Conservation (phyloP, 2,113 vertebrate genomes). For the Colinus virginianus region DNA sequence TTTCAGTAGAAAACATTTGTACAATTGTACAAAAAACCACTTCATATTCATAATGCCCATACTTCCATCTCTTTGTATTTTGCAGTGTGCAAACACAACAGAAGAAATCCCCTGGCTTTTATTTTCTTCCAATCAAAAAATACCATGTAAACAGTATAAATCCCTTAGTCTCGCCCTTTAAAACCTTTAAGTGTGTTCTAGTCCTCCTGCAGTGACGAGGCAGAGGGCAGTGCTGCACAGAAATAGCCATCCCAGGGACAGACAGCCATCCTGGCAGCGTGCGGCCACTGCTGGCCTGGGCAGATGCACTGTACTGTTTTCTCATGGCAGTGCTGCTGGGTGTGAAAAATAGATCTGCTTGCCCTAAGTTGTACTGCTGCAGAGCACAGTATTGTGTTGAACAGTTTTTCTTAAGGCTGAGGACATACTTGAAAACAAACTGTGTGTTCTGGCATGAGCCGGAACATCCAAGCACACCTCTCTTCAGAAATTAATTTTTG, state of each 20-base stretch:
- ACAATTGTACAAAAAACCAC: neutral
- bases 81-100: neutral
- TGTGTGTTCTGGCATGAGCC: fast-evolving
- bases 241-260: neutral
- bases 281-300: neutral
- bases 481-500: conserved; percentile 48
- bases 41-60: neutral
- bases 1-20: neutral
- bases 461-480: neutral
- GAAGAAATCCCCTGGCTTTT: neutral
- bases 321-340: neutral
- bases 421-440: neutral
- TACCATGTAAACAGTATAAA: neutral
- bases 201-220: neutral
- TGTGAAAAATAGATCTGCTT: neutral
- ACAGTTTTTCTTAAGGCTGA: neutral
- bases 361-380: neutral
- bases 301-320: neutral
- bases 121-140: neutral
- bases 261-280: fast-evolving
- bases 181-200: neutral
- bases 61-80: neutral
- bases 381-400: neutral
- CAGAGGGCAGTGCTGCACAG: conserved; percentile 26
- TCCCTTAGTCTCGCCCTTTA: neutral